Conservation (phyloP, 2,888 invertebrate species). For the Latrodectus elegans region DNA sequence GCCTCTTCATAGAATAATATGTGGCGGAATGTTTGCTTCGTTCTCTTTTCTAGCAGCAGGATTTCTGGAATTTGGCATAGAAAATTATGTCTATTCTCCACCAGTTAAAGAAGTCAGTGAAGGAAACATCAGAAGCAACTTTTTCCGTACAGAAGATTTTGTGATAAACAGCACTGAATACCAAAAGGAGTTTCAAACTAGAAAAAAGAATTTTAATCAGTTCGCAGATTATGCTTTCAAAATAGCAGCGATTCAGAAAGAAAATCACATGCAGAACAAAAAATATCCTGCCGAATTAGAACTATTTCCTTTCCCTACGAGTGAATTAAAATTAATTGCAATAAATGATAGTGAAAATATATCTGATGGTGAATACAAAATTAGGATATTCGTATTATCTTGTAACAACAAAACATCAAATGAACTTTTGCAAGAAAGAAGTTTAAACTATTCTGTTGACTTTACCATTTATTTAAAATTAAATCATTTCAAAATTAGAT, state of each 20-base stretch:
- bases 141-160: constrained; percentile 31
- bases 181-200: neutral
- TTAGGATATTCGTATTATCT: too few relatives aligned
- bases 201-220: neutral
- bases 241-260: neutral
- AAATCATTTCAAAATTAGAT: too few relatives aligned
- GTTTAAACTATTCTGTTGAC: too few relatives aligned
- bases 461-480: too few relatives aligned
- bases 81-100: constrained; percentile 77
- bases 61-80: constrained; percentile 84
- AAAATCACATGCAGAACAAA: neutral
- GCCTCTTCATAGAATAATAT: constrained; percentile 89
- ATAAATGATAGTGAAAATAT: too few relatives aligned
- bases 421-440: too few relatives aligned
- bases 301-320: neutral
- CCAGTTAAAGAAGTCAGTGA: constrained; percentile 36
- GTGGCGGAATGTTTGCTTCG: constrained; percentile 90
- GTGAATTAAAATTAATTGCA: too few relatives aligned
- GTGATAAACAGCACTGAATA: neutral
- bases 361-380: too few relatives aligned
- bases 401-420: too few relatives aligned
- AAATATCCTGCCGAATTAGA: too few relatives aligned
- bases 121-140: constrained; percentile 55
- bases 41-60: constrained; percentile 90
- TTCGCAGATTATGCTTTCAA: constrained; percentile 6